Conservation (phyloP, 2,113 vertebrate genomes). For the Phoenicopterus ruber region DNA sequence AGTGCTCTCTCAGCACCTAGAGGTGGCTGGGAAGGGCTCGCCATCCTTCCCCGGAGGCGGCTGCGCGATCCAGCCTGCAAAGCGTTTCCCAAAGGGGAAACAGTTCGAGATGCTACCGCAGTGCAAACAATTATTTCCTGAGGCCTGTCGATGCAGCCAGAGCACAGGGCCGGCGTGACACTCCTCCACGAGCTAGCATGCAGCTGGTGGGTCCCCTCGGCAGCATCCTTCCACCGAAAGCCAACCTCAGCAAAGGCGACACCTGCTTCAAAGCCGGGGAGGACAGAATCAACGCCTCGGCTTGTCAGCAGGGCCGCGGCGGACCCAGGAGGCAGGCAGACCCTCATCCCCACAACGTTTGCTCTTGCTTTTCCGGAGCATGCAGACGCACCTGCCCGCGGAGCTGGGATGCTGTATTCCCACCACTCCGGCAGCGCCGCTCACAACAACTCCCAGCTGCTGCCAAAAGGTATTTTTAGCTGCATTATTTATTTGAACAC, state of each 20-base stretch:
- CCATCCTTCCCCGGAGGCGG: not conserved
- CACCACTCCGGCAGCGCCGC: slow-evolving; percentile 42
- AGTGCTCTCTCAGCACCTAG: not conserved
- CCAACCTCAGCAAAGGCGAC: not conserved
- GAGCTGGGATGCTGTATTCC: slow-evolving; percentile 38
- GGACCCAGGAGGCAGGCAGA: not conserved
- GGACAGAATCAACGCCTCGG: not conserved
- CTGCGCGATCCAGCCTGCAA: not conserved
- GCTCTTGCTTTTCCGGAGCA: slow-evolving; percentile 19
- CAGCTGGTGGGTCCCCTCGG: not conserved
- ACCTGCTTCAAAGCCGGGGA: not conserved
- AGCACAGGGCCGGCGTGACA: fast-evolving
- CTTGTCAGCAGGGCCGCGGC: not conserved
- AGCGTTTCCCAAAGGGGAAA: not conserved
- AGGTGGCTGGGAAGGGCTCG: not conserved
- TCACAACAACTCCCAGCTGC: slow-evolving; percentile 83
- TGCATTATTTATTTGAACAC: slow-evolving; percentile 88
- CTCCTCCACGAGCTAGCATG: not conserved
- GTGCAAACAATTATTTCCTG: not conserved
- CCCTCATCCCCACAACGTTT: not conserved
- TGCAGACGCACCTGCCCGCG: slow-evolving; percentile 31
- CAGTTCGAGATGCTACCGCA: fast-evolving
- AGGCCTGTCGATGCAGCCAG: fast-evolving
- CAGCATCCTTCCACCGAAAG: not conserved
- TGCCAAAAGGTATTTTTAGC: slow-evolving; percentile 85